Conservation (phyloP, 1,140 invertebrate species). For the Asbolus verrucosus region DNA sequence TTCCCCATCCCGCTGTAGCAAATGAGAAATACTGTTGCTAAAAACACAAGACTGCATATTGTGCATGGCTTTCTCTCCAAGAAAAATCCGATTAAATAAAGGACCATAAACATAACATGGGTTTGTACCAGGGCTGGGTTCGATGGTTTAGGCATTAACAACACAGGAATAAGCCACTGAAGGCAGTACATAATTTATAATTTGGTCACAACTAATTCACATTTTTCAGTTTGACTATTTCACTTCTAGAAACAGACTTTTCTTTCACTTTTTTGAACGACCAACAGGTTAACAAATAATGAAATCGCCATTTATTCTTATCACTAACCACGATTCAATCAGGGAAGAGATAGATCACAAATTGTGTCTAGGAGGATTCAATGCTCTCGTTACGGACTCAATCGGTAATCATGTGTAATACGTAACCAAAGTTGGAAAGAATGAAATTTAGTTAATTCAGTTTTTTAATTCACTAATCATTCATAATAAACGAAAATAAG, state of each 20-base stretch:
- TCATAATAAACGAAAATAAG: no score
- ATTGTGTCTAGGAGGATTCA: no score
- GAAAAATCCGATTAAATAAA: slow-evolving; percentile 94
- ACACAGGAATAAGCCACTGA: slow-evolving; percentile 96
- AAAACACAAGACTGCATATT: slow-evolving; percentile 94
- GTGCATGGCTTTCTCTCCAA: slow-evolving; percentile 96
- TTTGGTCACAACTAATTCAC: slow-evolving; percentile 28
- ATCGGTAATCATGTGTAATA: no score
- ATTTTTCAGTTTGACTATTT: slow-evolving; percentile 14
- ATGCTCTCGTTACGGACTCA: neutral
- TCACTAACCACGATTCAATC: slow-evolving; percentile 23
- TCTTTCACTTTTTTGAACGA: neutral
- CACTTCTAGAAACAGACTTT: slow-evolving; percentile 12
- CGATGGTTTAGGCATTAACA: slow-evolving; percentile 96
- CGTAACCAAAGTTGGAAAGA: no score
- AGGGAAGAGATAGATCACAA: no score
- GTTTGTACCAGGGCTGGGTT: slow-evolving; percentile 95
- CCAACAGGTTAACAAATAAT: slow-evolving; percentile 28
- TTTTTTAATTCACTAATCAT: no score
- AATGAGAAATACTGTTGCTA: slow-evolving; percentile 91
- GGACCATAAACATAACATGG: slow-evolving; percentile 95
- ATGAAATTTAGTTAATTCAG: no score
- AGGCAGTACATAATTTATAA: slow-evolving; percentile 91
- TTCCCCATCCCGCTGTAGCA: slow-evolving; percentile 96
- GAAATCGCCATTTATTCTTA: slow-evolving; percentile 36